Evolutionary conservation across 2,113 vertebrate genomes (phyloP).

Genomic region (Coracopsis vasa): DNA sequence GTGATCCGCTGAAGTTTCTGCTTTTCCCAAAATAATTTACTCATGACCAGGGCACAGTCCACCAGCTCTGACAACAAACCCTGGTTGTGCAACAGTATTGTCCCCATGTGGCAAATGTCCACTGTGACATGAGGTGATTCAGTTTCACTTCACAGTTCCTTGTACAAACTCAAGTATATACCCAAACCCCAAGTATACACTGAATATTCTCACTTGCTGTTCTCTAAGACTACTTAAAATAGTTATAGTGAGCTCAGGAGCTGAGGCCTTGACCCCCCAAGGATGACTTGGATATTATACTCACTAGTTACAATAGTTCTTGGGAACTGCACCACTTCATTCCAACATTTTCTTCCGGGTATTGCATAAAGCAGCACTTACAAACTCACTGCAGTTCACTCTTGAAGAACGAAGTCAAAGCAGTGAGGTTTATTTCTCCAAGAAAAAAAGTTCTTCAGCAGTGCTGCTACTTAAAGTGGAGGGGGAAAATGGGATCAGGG

Average conservation of each 20-base stretch:
- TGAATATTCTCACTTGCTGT: background rate
- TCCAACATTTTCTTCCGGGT: background rate
- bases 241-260: background rate
- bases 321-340: background rate
- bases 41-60: background rate
- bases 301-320: background rate
- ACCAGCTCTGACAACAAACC: background rate
- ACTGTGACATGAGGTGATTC: background rate
- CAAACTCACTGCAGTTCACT: background rate
- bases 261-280: background rate
- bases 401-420: background rate
- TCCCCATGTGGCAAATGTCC: background rate
- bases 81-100: background rate
- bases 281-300: background rate
- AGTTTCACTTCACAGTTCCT: background rate
- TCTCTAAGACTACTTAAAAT: background rate
- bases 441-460: background rate
- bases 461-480: accelerated
- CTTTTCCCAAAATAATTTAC: background rate
- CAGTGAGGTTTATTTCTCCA: background rate
- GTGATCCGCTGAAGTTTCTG: background rate
- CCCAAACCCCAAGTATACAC: background rate
- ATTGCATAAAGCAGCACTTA: background rate
- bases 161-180: background rate
- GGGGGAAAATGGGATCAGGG: background rate